Evolutionary conservation across 2,888 invertebrate genomes (phyloP).

Genomic region (Sipunculus nudus): DNA sequence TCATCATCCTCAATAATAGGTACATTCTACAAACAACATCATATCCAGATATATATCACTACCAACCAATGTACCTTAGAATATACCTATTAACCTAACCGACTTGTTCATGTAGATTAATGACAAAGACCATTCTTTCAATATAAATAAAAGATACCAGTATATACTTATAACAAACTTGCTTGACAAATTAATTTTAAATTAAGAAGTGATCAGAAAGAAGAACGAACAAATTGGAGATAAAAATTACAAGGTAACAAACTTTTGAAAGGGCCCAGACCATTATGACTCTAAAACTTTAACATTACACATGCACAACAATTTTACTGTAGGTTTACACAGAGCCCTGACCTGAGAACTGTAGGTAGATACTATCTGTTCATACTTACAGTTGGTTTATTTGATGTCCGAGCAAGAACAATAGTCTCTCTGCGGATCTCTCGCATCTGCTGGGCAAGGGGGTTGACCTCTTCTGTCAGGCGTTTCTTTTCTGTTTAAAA

Average conservation of each 20-base stretch:
- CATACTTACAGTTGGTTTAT: too few relatives aligned
- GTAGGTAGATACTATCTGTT: neutral
- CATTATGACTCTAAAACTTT: too few relatives aligned
- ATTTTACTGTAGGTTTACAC: neutral
- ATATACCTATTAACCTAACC: too few relatives aligned
- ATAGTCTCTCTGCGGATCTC: slow-evolving; percentile 49
- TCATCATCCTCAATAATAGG: slow-evolving; percentile 52
- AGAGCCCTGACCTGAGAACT: neutral
- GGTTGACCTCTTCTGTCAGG: slow-evolving; percentile 10
- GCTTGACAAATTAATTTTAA: neutral
- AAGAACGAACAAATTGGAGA: too few relatives aligned
- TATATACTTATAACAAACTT: neutral
- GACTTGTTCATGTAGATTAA: too few relatives aligned
- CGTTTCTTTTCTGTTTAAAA: neutral
- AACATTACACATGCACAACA: too few relatives aligned
- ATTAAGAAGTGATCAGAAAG: neutral
- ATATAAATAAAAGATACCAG: neutral
- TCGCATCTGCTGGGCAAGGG: slow-evolving; percentile 27
- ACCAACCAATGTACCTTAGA: neutral
- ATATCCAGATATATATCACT: neutral
- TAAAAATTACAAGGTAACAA: too few relatives aligned
- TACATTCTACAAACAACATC: slow-evolving; percentile 41
- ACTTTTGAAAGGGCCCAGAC: too few relatives aligned
- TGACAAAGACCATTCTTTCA: neutral
- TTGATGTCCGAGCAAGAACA: slow-evolving; percentile 43